phyloP scores from a whole-genome alignment of 2,113 vertebrate genomes.

The Atlantisia rogersi region DNA sequence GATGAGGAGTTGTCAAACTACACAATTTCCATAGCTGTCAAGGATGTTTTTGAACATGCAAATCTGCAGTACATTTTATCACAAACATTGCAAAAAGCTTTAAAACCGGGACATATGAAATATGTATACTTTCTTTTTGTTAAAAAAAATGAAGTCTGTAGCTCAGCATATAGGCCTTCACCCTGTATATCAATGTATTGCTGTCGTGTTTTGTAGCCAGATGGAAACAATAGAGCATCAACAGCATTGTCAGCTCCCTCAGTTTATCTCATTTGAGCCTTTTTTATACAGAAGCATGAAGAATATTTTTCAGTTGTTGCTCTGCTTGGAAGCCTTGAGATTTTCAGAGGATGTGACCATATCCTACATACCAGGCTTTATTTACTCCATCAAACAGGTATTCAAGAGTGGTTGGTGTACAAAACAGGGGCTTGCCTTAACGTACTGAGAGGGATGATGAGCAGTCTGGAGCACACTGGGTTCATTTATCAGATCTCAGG shows the following conservation, averaged over 20 bases:
- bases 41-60: conserved; percentile 64
- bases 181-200: neutral
- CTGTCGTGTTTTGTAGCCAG: conserved; percentile 32
- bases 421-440: neutral
- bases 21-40: conserved; percentile 69
- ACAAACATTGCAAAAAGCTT: conserved; percentile 62
- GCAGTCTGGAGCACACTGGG: neutral
- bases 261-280: neutral
- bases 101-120: conserved; percentile 58
- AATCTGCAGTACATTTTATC: conserved; percentile 60
- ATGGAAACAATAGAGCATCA: conserved; percentile 20
- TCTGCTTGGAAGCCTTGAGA: neutral
- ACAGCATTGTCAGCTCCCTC: neutral
- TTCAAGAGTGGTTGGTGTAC: neutral
- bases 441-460: neutral
- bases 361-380: neutral
- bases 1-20: conserved; percentile 65
- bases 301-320: neutral
- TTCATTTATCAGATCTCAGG: neutral
- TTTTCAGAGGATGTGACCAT: neutral
- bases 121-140: conserved; percentile 30
- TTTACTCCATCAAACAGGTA: neutral
- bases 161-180: conserved; percentile 24
- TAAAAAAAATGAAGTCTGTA: neutral
- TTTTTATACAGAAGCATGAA: neutral